Percentiles rank a stretch among this genome's conserved stretches.
phyloP scores from a whole-genome alignment of 2,797 vertebrate genomes.

The Sebastes iracundus region DNA sequence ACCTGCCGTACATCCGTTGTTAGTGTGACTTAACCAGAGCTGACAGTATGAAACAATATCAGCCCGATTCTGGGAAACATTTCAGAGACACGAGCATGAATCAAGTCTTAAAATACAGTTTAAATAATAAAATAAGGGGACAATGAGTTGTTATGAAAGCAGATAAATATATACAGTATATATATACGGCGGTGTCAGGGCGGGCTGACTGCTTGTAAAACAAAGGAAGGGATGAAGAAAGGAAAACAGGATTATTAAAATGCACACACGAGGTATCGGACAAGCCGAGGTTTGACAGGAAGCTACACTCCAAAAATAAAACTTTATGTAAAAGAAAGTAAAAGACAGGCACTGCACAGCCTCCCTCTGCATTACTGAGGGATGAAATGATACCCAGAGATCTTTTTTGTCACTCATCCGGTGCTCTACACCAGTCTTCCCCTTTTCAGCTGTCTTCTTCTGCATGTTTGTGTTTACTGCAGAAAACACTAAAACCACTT shows the following conservation, averaged over 20 bases:
- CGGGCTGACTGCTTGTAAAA: conserved; percentile 8
- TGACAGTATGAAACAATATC: conserved; percentile 25
- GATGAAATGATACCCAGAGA: conserved; percentile 13
- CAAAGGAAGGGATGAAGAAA: background rate
- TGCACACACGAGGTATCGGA: background rate
- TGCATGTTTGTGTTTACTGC: background rate
- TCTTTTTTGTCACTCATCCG: conserved; percentile 8
- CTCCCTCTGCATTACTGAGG: background rate
- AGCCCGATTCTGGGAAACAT: background rate
- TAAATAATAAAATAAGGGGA: background rate
- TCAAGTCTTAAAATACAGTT: background rate
- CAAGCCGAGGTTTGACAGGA: conserved; percentile 1
- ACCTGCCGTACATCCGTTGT: background rate
- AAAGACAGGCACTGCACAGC: background rate
- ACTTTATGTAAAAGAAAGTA: conserved; percentile 5
- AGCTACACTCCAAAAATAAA: conserved; percentile 15
- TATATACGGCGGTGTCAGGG: background rate
- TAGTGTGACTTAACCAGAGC: conserved; percentile 1
- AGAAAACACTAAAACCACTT: background rate
- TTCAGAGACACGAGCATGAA: background rate
- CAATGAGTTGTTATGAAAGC: conserved; percentile 7
- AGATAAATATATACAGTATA: background rate
- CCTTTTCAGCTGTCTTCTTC: background rate
- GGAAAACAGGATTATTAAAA: background rate
- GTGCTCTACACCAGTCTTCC: background rate